A percentile compares a stretch with the other conserved stretches of the same genome.
These are phyloP conservation scores for Manduca sexta DNA, from an alignment of 1,140 invertebrate genomes.

Conservation along the genomic window DNA sequence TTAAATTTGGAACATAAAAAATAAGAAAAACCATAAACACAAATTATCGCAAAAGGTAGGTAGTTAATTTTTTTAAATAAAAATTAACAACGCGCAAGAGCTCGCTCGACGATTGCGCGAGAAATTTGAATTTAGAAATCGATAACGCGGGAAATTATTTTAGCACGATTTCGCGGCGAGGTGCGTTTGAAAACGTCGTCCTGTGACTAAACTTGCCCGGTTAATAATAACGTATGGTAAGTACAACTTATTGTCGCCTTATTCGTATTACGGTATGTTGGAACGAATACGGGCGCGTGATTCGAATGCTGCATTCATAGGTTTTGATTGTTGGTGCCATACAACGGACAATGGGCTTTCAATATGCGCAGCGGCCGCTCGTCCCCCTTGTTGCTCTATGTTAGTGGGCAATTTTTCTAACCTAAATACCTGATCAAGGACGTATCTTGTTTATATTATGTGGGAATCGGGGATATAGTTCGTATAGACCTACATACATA, in stretches of 20 bases:
- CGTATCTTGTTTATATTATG: constrained; percentile 25
- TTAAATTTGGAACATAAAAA: no score
- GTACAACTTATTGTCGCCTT: constrained; percentile 48
- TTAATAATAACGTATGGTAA: constrained; percentile 50
- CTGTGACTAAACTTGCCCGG: constrained; percentile 40
- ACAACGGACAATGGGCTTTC: constrained; percentile 53
- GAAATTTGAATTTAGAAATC: no score
- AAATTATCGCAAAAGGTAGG: no score
- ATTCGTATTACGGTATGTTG: constrained; percentile 67
- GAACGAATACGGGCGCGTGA: constrained; percentile 62
- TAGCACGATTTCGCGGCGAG: constrained; percentile 2
- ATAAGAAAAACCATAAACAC: no score
- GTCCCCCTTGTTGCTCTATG: constrained; percentile 48
- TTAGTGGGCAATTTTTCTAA: constrained; percentile 59
- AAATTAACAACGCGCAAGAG: no score
- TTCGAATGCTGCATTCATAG: constrained; percentile 42
- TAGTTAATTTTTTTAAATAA: no score
- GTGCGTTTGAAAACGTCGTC: constrained; percentile 45
- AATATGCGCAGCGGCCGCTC: constrained; percentile 39
- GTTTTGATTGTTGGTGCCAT: constrained; percentile 47
- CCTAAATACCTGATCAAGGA: constrained; percentile 62
- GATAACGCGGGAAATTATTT: no score
- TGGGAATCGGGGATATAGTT: constrained; percentile 20
- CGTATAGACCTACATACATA: constrained; percentile 1
- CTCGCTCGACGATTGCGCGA: no score